These are phyloP conservation scores for Psettodes erumei DNA, from an alignment of 2,113 vertebrate genomes.

Conservation along the genomic window DNA sequence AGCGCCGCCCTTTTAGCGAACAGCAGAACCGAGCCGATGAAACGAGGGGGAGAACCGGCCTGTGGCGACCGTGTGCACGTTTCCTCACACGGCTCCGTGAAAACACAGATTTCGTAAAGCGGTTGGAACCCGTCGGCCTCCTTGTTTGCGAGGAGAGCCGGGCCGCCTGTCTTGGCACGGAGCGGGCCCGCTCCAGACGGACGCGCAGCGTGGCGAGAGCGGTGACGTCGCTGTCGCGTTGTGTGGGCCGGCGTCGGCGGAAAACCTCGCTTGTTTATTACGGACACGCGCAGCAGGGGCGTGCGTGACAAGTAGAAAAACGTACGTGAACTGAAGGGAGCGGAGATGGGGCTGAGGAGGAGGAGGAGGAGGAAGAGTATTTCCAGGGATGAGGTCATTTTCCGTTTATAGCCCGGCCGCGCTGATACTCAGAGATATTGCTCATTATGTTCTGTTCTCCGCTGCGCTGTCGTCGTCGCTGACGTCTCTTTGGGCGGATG, in stretches of 20 bases:
- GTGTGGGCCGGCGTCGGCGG: constrained; percentile 76
- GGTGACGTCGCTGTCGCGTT: constrained; percentile 76
- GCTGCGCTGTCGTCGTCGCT: constrained; percentile 65
- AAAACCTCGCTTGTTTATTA: constrained; percentile 64
- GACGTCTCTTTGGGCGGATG: constrained; percentile 57
- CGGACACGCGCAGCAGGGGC: constrained; percentile 38
- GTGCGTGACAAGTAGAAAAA: constrained; percentile 33
- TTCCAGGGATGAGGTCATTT: constrained; percentile 82
- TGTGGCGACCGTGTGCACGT: no score
- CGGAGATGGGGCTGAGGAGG: constrained; percentile 56
- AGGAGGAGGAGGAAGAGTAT: constrained; percentile 69
- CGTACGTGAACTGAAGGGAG: constrained; percentile 29
- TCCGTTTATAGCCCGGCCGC: constrained; percentile 80
- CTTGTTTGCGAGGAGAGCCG: no score
- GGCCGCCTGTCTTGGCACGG: constrained; percentile 73
- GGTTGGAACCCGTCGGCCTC: no score
- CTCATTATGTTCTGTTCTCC: constrained; percentile 62
- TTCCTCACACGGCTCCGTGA: no score
- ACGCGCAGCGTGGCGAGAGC: constrained; percentile 76
- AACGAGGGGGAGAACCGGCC: no score
- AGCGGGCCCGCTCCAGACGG: constrained; percentile 76
- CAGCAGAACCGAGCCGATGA: background rate
- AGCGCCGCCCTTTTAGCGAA: constrained; percentile 11
- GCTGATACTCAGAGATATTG: constrained; percentile 65
- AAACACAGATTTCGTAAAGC: no score